Percentiles rank a stretch among this genome's conserved stretches.
phyloP scores from a whole-genome alignment of 2,888 invertebrate genomes.

The Dione juno region DNA sequence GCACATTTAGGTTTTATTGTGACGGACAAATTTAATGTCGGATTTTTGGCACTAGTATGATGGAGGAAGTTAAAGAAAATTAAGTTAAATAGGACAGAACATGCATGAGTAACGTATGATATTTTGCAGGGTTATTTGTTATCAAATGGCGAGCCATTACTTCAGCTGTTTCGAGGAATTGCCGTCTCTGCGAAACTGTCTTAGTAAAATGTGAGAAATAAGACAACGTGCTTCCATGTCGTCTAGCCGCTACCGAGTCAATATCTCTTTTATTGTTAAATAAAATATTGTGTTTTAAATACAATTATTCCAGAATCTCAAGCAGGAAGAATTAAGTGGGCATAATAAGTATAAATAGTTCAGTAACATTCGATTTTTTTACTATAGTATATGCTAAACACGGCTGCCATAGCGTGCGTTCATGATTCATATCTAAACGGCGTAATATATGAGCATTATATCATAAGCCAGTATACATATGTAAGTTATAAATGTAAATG shows the following conservation, averaged over 20 bases:
- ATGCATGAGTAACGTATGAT: slow-evolving; percentile 69
- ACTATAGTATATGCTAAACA: neutral
- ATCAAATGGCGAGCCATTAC: slow-evolving; percentile 58
- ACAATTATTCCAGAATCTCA: neutral
- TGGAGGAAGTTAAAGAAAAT: slow-evolving; percentile 42
- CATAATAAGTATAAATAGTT: neutral
- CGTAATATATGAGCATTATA: neutral
- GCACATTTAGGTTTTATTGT: slow-evolving; percentile 26
- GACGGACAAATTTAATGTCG: slow-evolving; percentile 33
- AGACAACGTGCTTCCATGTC: slow-evolving; percentile 5
- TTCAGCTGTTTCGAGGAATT: slow-evolving; percentile 43
- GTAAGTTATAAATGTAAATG: neutral
- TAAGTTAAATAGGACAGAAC: slow-evolving; percentile 45
- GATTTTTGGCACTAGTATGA: slow-evolving; percentile 42
- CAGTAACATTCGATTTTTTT: neutral
- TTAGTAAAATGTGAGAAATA: slow-evolving; percentile 34
- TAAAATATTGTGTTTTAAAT: neutral
- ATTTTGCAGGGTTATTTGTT: slow-evolving; percentile 64
- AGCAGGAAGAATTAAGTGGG: neutral
- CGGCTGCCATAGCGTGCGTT: neutral
- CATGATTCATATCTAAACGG: neutral
- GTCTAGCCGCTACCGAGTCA: neutral
- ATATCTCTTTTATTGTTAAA: neutral
- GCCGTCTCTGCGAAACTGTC: slow-evolving; percentile 29
- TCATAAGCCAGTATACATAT: neutral